Evolutionary conservation across 2,888 invertebrate species (phyloP).

Genomic region (Acleris emargana): DNA sequence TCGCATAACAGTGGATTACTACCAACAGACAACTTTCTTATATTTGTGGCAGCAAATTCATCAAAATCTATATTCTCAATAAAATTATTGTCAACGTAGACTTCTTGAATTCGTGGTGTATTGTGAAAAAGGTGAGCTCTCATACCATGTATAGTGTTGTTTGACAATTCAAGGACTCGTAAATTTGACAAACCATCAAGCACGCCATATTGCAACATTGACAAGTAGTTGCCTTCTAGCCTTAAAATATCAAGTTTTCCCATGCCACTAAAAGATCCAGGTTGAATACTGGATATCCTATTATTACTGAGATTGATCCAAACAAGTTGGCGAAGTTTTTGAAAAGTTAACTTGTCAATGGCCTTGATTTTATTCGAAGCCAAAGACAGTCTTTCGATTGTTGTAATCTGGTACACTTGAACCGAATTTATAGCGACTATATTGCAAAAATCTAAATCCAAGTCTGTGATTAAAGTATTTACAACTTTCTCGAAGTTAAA

Average conservation of each 20-base stretch:
- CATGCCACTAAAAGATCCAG: conserved; percentile 20
- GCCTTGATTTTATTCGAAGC: conserved; percentile 20
- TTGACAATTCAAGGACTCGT: conserved; percentile 18
- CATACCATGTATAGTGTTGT: conserved; percentile 16
- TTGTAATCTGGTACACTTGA: conserved; percentile 4
- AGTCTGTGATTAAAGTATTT: conserved; percentile 8
- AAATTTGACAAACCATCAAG: conserved; percentile 26
- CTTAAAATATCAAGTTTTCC: conserved; percentile 16
- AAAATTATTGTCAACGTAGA: conserved; percentile 23
- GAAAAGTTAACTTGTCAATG: conserved; percentile 23
- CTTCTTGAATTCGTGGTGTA: not conserved
- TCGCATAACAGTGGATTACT: conserved; percentile 18
- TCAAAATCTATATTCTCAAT: conserved; percentile 16
- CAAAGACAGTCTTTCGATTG: conserved; percentile 20
- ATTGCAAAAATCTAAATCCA: conserved; percentile 21
- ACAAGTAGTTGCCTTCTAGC: conserved; percentile 20
- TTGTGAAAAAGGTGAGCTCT: conserved; percentile 28
- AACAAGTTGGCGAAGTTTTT: conserved; percentile 14
- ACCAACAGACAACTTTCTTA: conserved; percentile 21
- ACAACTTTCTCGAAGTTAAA: conserved; percentile 11
- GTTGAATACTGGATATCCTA: conserved; percentile 24
- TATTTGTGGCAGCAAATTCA: conserved; percentile 7
- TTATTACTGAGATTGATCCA: conserved; percentile 32
- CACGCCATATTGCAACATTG: conserved; percentile 21
- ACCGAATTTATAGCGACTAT: conserved; percentile 17